These are phyloP conservation scores for Drosophila repletoides DNA, from an alignment of 1,140 invertebrate species.

Conservation along the genomic window DNA sequence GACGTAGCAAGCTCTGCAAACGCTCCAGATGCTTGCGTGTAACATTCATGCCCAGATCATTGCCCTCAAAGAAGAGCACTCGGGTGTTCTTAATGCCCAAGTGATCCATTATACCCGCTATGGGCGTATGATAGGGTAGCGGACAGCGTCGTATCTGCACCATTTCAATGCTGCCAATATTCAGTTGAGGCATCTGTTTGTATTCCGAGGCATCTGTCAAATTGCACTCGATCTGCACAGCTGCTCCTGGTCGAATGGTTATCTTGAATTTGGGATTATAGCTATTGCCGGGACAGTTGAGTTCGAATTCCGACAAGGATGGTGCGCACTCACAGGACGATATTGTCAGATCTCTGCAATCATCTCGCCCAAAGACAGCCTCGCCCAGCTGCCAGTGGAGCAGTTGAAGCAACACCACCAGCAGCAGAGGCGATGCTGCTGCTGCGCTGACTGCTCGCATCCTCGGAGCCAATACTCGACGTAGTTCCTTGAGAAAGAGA, in stretches of 20 bases:
- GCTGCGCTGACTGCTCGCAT: conserved; percentile 35
- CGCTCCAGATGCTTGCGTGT: conserved; percentile 61
- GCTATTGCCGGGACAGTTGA: conserved; percentile 55
- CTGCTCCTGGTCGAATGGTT: conserved; percentile 46
- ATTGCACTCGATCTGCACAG: conserved; percentile 69
- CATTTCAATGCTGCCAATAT: conserved; percentile 52
- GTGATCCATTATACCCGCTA: conserved; percentile 61
- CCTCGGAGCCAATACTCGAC: neutral
- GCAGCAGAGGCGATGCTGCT: conserved; percentile 17
- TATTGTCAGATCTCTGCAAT: conserved; percentile 58
- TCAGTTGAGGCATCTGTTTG: conserved; percentile 55
- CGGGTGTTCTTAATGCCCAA: conserved; percentile 61
- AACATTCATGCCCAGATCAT: conserved; percentile 70
- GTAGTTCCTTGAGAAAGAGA: neutral
- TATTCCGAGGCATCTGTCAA: conserved; percentile 58
- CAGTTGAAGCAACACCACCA: conserved; percentile 46
- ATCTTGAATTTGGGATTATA: conserved; percentile 65
- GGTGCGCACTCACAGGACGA: conserved; percentile 60
- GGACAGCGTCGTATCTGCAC: conserved; percentile 72
- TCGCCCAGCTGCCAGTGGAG: conserved; percentile 26
- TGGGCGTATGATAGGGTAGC: conserved; percentile 60
- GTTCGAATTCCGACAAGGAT: conserved; percentile 57
- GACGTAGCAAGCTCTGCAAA: conserved; percentile 53
- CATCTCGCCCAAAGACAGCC: conserved; percentile 57
- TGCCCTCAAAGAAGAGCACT: conserved; percentile 65